Evolutionary conservation across 2,113 vertebrate species (phyloP), one percentile per base, ranked within the genome.

Genomic region (Dissostichus mawsoni): DNA sequence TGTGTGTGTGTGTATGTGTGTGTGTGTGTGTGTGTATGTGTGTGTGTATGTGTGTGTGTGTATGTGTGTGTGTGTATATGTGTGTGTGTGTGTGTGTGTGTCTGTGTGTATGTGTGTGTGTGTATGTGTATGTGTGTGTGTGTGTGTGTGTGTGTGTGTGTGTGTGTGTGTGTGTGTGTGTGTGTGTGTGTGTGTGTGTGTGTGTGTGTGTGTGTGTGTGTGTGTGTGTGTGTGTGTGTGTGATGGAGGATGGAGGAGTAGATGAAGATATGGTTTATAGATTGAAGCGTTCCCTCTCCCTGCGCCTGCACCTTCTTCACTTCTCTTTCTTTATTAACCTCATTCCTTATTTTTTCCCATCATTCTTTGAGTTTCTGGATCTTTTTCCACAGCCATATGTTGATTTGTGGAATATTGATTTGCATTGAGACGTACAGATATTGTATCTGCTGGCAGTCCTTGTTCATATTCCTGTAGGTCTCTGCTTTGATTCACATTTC

Each of bases 261-360:
- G 67, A 81, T 76, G 62, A 83, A 84, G 53, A 71, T 76, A 3
- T 58, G 61, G 45, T 80, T 84, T 70, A 6, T 70, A 83, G 44
- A 83, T 50, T 73, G 61, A 52, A 17, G 25, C 67, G 36, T 63
- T 56, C 62, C 48, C 45, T 67, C 47, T 66, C 33, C 23, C 63
- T 64, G 51, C 44, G 23, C 41, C 53, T 61, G 57, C 51, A 56
- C 4, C 20, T n/a, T 61, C 45, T 57, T 70, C 20, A 81, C 75
- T 69, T 76, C 25, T 64, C 62, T 50, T 50, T 63, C 48, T 55
- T 66, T 58, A 66, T 73, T 75, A 80, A 69, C 75, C 69, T 78
- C 63, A 73, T 68, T 71, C 63, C 4, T 56, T 20, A 11, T 64
- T 75, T 76, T 65, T 50, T 50, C 2, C 8, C 48, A 71, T 69